These are phyloP conservation scores for Neoitamus cyanurus DNA, from an alignment of 2,888 invertebrate species.

Conservation along the genomic window DNA sequence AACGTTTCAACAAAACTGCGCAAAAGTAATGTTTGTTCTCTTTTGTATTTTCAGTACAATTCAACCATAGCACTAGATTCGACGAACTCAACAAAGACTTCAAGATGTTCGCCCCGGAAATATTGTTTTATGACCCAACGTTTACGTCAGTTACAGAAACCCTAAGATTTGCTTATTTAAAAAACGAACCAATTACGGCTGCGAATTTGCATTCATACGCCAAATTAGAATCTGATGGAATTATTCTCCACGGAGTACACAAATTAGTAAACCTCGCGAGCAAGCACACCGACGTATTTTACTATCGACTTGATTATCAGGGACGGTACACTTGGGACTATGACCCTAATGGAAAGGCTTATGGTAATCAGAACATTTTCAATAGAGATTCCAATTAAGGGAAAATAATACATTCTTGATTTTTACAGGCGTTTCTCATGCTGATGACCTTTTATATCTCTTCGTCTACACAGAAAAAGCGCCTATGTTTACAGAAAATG, in stretches of 20 bases:
- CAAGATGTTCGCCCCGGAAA: slow-evolving; percentile 72
- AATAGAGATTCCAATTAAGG: not conserved
- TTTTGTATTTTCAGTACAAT: not conserved
- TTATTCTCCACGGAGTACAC: slow-evolving; percentile 49
- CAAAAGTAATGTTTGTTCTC: no score
- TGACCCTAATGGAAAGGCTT: slow-evolving; percentile 68
- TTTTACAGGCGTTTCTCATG: slow-evolving; percentile 65
- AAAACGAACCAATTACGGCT: not conserved
- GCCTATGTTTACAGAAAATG: slow-evolving; percentile 64
- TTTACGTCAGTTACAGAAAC: slow-evolving; percentile 71
- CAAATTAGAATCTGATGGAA: not conserved
- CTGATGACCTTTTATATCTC: slow-evolving; percentile 68
- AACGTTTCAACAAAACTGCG: slow-evolving; percentile 75
- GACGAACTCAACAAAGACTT: slow-evolving; percentile 72
- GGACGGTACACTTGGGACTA: slow-evolving; percentile 71
- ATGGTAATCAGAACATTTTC: slow-evolving; percentile 63
- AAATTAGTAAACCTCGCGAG: slow-evolving; percentile 72
- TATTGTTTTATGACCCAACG: slow-evolving; percentile 61
- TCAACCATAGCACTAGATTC: not conserved
- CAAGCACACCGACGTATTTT: slow-evolving; percentile 71
- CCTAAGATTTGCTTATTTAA: slow-evolving; percentile 68
- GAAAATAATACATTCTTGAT: not conserved
- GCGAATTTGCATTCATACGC: not conserved
- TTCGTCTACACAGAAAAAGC: slow-evolving; percentile 65
- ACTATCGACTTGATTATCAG: slow-evolving; percentile 72